Base-by-base conservation (phyloP, 2,113 vertebrate genomes). In the Pao palembangensis region DNA sequence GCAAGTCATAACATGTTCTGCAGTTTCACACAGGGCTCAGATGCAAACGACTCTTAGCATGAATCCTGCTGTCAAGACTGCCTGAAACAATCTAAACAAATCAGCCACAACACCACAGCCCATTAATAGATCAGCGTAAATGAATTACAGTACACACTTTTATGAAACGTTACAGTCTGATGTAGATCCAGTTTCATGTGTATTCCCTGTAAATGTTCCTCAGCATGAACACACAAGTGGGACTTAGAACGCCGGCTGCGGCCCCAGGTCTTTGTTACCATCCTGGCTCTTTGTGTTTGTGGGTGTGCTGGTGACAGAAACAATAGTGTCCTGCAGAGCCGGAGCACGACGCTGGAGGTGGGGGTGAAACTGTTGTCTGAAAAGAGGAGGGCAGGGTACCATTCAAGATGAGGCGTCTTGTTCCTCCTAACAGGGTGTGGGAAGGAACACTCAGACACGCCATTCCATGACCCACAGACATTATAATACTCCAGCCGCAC, bases 361-460 rank as follows among this genome's bases (percentile, higher is more conserved):
- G 50, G 58, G 73, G 63, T 81, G 76, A 88, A 86, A 67, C 20
- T 72, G 61, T 44, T 38, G 75, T 66, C 64, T 78, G 75, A 69
- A 79, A 83, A 78, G 70, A 78, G 78, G 57, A 73, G 81, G 80
- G 82, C 21, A 67, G 66, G 64, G 68, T 54, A 46, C 73, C 64
- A 84, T 85, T 83, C 65, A 82, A 60, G 53, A 46, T 55, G 7
- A 43, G 72, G 67, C 76, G 76, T 67, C 67, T 71, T 76, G 80
- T 64, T 68, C 76, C 68, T 73, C 60, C 64, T 58, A 70, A 71
- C 70, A 71, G 51, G 41, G 75, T 80, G 87, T 87, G 86, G 79
- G 86, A 88, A 89, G 85, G 58, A 64, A 63, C 52, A 66, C 55
- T 74, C 65, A 78, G 71, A 79, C 80, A 81, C 68, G 46, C 83